phyloP scores from a whole-genome alignment of 2,113 vertebrate species.

The Globicephala melas region DNA sequence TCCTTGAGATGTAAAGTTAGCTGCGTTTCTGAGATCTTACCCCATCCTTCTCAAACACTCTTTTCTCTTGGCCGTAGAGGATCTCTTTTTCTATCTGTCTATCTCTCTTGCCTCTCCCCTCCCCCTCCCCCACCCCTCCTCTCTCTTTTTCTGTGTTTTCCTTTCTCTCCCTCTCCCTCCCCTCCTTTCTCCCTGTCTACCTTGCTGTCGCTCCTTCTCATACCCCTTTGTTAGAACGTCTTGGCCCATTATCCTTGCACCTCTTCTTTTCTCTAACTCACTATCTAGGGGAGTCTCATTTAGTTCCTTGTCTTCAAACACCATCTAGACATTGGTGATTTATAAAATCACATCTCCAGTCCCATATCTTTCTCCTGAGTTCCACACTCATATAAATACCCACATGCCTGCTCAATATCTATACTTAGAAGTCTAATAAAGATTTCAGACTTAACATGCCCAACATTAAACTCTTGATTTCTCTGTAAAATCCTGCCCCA shows the following conservation, averaged over 20 bases:
- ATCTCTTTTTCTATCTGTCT: neutral
- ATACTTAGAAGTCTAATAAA: neutral
- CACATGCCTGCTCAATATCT: neutral
- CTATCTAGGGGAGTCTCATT: neutral
- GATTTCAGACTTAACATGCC: neutral
- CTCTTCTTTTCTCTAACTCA: neutral
- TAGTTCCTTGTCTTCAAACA: neutral
- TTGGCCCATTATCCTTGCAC: neutral
- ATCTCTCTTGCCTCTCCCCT: neutral
- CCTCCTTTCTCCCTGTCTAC: too few species aligned
- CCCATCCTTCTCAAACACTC: neutral
- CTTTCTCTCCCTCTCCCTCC: neutral
- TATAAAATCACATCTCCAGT: neutral
- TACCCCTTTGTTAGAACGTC: neutral
- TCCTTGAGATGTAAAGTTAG: neutral
- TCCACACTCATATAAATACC: neutral
- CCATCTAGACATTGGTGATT: neutral
- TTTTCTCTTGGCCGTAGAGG: neutral
- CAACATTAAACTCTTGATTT: neutral
- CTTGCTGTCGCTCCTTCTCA: neutral
- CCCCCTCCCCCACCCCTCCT: too few species aligned
- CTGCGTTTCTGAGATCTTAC: neutral
- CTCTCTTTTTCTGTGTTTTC: neutral
- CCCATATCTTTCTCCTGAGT: neutral
- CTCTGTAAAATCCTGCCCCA: neutral